Evolutionary conservation across 2,113 vertebrate species (phyloP).

Genomic region (Alethe diademata): DNA sequence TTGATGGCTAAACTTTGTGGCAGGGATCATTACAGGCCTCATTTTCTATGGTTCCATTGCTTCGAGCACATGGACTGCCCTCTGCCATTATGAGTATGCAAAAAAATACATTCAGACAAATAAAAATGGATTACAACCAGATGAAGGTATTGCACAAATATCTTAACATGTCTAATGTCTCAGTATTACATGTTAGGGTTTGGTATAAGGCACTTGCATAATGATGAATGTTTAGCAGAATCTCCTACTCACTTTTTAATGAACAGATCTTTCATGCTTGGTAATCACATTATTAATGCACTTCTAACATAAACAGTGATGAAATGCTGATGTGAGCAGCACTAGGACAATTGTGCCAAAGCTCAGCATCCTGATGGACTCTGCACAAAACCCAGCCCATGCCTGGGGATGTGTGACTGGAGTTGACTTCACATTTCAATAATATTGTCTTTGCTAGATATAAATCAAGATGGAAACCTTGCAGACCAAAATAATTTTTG

Average conservation of each 20-base stretch:
- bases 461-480: not conserved
- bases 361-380: not conserved
- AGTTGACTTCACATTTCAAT: not conserved
- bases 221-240: not conserved
- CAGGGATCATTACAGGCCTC: not conserved
- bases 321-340: not conserved
- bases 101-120: not conserved
- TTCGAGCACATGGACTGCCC: not conserved
- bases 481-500: not conserved
- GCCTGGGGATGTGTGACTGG: not conserved
- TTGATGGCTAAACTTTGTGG: not conserved
- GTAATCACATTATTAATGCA: not conserved
- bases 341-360: not conserved
- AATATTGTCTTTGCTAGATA: not conserved
- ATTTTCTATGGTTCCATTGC: not conserved
- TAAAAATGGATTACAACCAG: not conserved
- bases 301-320: rapidly evolving
- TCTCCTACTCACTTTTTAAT: not conserved
- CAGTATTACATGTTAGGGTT: not conserved
- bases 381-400: not conserved
- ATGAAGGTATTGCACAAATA: not conserved
- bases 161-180: not conserved
- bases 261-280: not conserved
- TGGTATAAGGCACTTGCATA: not conserved
- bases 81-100: not conserved